A percentile compares a stretch with the other conserved stretches of the same genome.
Conservation (phyloP, 1,140 invertebrate genomes). For the Branchinecta lynchi region DNA sequence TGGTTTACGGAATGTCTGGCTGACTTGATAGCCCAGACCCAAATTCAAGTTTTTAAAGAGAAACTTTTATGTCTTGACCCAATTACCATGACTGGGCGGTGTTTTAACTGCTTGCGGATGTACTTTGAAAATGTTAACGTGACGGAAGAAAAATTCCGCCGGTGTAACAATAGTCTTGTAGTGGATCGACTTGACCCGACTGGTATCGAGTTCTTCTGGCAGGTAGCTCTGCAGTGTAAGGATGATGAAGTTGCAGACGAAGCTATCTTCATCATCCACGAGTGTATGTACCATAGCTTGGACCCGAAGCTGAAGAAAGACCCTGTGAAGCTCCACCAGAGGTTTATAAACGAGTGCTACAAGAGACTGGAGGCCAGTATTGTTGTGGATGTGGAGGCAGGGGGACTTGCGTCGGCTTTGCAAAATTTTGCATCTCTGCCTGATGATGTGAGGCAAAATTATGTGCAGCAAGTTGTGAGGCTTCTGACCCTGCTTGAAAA, state of each 20-base stretch:
- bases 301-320: constrained; percentile 36
- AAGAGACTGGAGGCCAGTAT: constrained; percentile 32
- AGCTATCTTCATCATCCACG: constrained; percentile 35
- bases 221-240: constrained; percentile 34
- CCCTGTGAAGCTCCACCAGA: constrained; percentile 33
- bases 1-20: constrained; percentile 37
- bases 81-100: constrained; percentile 31
- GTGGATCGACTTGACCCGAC: constrained; percentile 36
- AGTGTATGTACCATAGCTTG: constrained; percentile 34
- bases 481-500: constrained; percentile 36
- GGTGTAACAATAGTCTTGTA: constrained; percentile 21
- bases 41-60: constrained; percentile 36
- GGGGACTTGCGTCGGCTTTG: constrained; percentile 5
- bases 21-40: constrained; percentile 37
- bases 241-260: constrained; percentile 34
- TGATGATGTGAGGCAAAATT: constrained; percentile 26
- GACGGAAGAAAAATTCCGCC: constrained; percentile 32
- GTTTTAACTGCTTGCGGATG: constrained; percentile 37
- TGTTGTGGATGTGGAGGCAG: constrained; percentile 7
- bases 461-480: constrained; percentile 34
- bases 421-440: constrained; percentile 13
- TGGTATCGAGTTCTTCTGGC: constrained; percentile 39
- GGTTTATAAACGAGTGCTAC: constrained; percentile 38
- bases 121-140: constrained; percentile 39
- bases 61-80: constrained; percentile 36